Conservation (phyloP, 2,888 invertebrate genomes). For the Sisyra terminalis region DNA sequence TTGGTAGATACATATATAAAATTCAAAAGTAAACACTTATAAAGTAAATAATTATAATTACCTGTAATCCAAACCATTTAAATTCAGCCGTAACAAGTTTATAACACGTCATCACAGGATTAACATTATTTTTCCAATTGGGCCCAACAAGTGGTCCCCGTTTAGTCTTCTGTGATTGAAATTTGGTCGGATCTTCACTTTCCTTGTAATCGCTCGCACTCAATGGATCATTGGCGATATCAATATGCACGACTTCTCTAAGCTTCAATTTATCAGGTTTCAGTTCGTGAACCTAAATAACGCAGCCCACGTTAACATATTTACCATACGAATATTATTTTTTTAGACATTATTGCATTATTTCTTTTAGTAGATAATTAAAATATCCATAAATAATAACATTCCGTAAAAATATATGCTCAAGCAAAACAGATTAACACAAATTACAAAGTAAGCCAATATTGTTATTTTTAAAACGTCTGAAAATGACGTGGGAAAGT, state of each 20-base stretch:
- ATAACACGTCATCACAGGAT: conserved; percentile 95
- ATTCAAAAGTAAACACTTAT: background rate
- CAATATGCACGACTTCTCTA: conserved; percentile 81
- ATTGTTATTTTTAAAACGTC: no score
- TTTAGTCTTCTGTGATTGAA: conserved; percentile 82
- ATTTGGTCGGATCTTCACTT: conserved; percentile 72
- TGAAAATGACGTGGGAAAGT: no score
- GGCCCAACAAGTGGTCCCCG: conserved; percentile 74
- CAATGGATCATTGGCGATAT: conserved; percentile 87
- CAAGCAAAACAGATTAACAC: no score
- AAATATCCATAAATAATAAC: no score
- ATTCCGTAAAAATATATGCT: no score
- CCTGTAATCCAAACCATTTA: conserved; percentile 94
- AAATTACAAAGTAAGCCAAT: no score
- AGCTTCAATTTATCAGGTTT: conserved; percentile 73
- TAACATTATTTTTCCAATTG: conserved; percentile 60
- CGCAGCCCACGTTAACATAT: background rate
- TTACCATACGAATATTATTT: background rate
- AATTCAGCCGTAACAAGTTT: conserved; percentile 95
- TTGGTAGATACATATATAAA: no score
- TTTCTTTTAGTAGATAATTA: no score
- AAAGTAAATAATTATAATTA: conserved; percentile 15
- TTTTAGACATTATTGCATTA: background rate
- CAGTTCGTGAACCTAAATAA: conserved; percentile 73
- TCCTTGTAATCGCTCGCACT: conserved; percentile 71